Percentiles rank a stretch among this genome's conserved stretches.
These are phyloP conservation scores for Coracias cyanogaster DNA, from an alignment of 2,797 vertebrate species.

Conservation along the genomic window DNA sequence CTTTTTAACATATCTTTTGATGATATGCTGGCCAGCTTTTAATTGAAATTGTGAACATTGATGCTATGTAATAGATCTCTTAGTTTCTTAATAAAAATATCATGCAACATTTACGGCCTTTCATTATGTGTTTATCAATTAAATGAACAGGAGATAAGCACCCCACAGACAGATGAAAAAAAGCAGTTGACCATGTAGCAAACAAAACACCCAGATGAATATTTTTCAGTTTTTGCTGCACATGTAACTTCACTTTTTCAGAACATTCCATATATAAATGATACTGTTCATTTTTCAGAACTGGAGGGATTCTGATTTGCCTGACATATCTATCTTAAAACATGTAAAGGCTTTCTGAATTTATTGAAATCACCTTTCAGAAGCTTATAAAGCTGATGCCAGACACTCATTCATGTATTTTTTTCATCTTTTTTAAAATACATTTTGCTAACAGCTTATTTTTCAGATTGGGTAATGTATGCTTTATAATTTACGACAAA, in stretches of 20 bases:
- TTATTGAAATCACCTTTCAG: not conserved
- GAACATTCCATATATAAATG: not conserved
- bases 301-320: not conserved
- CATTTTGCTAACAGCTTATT: not conserved
- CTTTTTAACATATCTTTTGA: not conserved
- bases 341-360: not conserved
- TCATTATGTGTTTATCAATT: not conserved
- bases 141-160: not conserved
- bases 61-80: not conserved
- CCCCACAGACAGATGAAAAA: not conserved
- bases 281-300: not conserved
- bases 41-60: not conserved
- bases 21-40: not conserved
- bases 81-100: not conserved
- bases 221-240: not conserved
- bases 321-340: not conserved
- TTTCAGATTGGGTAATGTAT: not conserved
- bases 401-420: not conserved
- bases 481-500: not conserved
- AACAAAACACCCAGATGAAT: not conserved
- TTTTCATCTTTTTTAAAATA: not conserved
- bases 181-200: not conserved
- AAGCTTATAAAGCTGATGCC: not conserved
- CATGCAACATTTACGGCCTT: not conserved
- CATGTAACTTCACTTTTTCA: not conserved